Base-by-base conservation (phyloP, 2,113 vertebrate genomes). In the Phoenicopterus ruber region DNA sequence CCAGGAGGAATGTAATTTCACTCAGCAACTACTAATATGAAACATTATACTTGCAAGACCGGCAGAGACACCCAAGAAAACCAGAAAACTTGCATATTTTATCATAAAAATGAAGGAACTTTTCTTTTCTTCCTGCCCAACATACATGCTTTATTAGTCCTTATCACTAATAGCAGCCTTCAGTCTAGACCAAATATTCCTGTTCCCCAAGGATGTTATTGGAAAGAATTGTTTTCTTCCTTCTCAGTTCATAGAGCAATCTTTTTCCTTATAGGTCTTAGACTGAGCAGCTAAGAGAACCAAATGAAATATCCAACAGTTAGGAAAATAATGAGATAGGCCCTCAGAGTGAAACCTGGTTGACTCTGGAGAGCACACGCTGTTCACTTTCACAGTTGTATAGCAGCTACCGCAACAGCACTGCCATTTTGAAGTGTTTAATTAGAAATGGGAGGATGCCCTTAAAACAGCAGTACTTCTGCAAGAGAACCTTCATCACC, bases 251-350 rank as follows among this genome's bases (percentile, higher is more conserved):
- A 86, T 65, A 80, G 52, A 94, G 94, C 86, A 97, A 87, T 40
- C 7, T 3, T 85, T 77, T 96, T 80, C 76, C 92, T 95, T 74
- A 76, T 13, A 88, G 80, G 52, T 88, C 86, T 87, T 57, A 83
- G 78, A 74, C 57, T 76, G 91, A 93, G 76, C 86, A 91, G 71
- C 69, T 88, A 94, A 84, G 29, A 67, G 70, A 91, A 76, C 57
- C 82, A 87, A 93, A 92, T 88, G 32, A 97, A 96, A 97, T 90
- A 94, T 54, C 70, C 76, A 93, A 62, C 7, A 59, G 58, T 46
- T 86, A 90, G 5, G 57, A 94, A 79, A 93, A 93, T 52, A 93
- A 95, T 54, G 80, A 94, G 71, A 83, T n/a, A 72, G 76, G 29
- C 61, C 61, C 73, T 89, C 57, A 71, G 77, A 90, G 3, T 11